These are phyloP conservation scores for Rhinophrynus dorsalis DNA, from an alignment of 2,797 vertebrate species.

Conservation along the genomic window DNA sequence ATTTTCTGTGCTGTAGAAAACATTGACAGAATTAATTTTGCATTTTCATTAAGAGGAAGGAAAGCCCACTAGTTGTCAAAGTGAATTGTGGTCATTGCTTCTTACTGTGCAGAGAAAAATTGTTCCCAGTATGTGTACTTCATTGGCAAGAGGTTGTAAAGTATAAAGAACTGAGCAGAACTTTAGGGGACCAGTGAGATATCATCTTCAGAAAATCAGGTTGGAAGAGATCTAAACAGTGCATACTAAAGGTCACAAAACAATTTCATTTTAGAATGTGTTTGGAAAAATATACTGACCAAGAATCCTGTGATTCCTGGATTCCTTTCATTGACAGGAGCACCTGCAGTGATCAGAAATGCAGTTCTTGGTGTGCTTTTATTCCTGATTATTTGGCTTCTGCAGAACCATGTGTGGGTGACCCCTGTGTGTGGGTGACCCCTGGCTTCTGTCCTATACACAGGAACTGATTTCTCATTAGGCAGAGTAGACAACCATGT, in stretches of 20 bases:
- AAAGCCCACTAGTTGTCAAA: conserved; percentile 23
- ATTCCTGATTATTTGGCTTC: no score
- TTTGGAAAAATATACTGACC: conserved; percentile 1
- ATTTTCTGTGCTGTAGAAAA: conserved; percentile 29
- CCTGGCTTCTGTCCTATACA: background rate
- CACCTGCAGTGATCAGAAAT: no score
- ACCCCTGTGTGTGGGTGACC: background rate
- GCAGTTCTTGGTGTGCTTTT: no score
- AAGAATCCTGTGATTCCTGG: background rate
- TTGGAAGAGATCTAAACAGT: background rate
- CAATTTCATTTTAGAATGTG: background rate
- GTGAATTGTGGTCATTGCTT: conserved; percentile 28
- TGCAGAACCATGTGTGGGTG: background rate
- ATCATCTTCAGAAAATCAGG: background rate
- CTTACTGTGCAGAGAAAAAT: background rate
- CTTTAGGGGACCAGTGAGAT: background rate
- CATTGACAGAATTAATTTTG: conserved; percentile 36
- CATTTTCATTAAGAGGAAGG: conserved; percentile 18
- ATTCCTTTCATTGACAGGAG: no score
- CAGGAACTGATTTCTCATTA: no score
- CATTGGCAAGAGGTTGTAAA: background rate
- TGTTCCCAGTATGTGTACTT: background rate
- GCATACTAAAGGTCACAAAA: background rate
- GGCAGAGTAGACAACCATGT: no score
- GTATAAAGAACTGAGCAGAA: background rate